Conservation (phyloP, 2,797 vertebrate genomes). For the Melanotaenia pygmaea region DNA sequence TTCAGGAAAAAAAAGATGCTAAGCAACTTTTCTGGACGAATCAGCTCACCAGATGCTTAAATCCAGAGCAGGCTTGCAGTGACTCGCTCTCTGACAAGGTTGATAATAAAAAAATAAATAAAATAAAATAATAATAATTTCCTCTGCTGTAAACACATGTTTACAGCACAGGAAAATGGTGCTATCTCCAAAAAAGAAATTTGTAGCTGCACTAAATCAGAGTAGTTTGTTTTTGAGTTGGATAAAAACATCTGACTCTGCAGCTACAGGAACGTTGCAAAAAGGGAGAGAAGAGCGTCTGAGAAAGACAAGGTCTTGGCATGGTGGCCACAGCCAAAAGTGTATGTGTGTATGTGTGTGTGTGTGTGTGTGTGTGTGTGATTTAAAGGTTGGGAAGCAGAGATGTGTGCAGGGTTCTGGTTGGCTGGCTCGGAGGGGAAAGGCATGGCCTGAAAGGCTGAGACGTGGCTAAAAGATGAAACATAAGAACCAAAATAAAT, state of each 20-base stretch:
- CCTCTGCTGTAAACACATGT: too few species aligned
- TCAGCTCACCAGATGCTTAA: too few species aligned
- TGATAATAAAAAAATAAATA: too few species aligned
- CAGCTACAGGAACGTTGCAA: constrained; percentile 14
- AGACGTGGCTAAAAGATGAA: constrained; percentile 48
- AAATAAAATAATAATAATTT: too few species aligned
- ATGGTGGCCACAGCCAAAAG: constrained; percentile 2
- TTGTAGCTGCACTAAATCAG: too few species aligned
- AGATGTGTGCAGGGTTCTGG: constrained; percentile 78
- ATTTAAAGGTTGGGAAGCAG: constrained; percentile 74
- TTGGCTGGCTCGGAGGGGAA: constrained; percentile 53
- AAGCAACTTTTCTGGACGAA: too few species aligned
- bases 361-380: constrained; percentile 73
- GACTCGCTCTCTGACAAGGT: too few species aligned
- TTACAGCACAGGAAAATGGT: too few species aligned
- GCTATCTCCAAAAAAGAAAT: too few species aligned
- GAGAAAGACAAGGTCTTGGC: constrained; percentile 46
- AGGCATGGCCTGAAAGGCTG: constrained; percentile 48
- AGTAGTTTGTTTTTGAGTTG: too few species aligned
- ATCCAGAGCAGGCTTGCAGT: too few species aligned
- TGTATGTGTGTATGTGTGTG: constrained; percentile 41
- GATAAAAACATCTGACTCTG: constrained; percentile 21
- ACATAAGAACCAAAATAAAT: constrained; percentile 27
- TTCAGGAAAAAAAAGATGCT: too few species aligned
- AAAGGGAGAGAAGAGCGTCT: not conserved